Percentiles rank a stretch among this genome's conserved stretches.
phyloP scores from a whole-genome alignment of 2,113 vertebrate genomes.

The Onychostoma macrolepis region DNA sequence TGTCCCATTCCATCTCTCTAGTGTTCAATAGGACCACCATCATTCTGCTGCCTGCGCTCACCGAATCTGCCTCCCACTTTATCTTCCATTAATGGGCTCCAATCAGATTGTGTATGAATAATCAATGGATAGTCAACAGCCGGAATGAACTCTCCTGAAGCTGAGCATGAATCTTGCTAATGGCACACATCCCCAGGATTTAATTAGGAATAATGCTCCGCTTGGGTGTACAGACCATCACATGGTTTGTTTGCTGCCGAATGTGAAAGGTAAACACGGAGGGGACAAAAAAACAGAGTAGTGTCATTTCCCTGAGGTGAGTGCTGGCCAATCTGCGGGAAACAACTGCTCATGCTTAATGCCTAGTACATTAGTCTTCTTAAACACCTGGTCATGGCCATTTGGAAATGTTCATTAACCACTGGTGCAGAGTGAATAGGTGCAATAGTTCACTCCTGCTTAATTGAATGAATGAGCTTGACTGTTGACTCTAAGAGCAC shows the following conservation, averaged over 20 bases:
- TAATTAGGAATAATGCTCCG: slow-evolving; percentile 76
- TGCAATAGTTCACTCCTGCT: slow-evolving; percentile 70
- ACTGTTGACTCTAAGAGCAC: slow-evolving; percentile 62
- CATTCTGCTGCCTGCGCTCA: slow-evolving; percentile 36
- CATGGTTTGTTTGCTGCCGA: slow-evolving; percentile 78
- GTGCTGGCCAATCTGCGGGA: slow-evolving; percentile 60
- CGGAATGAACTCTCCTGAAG: slow-evolving; percentile 73
- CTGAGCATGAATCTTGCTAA: slow-evolving; percentile 78
- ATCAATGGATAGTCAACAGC: slow-evolving; percentile 79
- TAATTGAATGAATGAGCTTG: slow-evolving; percentile 53
- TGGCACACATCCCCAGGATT: slow-evolving; percentile 70
- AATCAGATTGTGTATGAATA: slow-evolving; percentile 81
- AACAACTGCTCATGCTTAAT: slow-evolving; percentile 77
- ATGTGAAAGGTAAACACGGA: slow-evolving; percentile 76
- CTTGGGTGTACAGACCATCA: slow-evolving; percentile 72
- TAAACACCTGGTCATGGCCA: slow-evolving; percentile 79
- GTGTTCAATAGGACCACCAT: slow-evolving; percentile 36
- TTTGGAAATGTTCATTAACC: slow-evolving; percentile 82
- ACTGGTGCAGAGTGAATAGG: slow-evolving; percentile 69
- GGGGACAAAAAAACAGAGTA: slow-evolving; percentile 48
- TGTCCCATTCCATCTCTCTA: slow-evolving; percentile 39
- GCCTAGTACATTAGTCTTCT: slow-evolving; percentile 77
- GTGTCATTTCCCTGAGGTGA: slow-evolving; percentile 60
- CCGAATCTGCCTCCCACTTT: slow-evolving; percentile 74
- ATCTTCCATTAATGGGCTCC: slow-evolving; percentile 79